Evolutionary conservation across 2,113 vertebrate species (phyloP), one percentile per base, ranked within the genome.

Genomic region (Ictidomys tridecemlineatus): DNA sequence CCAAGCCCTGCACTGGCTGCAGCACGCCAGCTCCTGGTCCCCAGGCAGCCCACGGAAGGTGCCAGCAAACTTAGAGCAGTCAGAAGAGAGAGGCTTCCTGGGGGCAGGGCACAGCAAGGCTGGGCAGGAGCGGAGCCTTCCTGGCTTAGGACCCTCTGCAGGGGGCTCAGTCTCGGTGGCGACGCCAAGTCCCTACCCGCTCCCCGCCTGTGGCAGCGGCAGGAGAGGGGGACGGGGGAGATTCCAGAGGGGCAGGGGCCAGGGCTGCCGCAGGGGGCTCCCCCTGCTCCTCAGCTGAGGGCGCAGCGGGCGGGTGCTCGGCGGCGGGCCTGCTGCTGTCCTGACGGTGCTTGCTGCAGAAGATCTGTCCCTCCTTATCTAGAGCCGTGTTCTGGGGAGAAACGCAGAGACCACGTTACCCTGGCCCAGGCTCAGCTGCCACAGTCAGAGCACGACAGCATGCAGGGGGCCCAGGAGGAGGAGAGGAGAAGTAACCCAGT

Each of bases 371-470:
- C 98, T 99, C 99, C 98, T 99, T 99, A 99, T 99, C 99, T 98
- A 99, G 99, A 98, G 99, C 99, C 97, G 99, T 99, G 98, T 99
- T 99, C 99, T 99, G 98, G 37, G 98, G 96, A 97, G 70, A 97
- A 89, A 98, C 2, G 82, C 10, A 86, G 98, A 94, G 94, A 97
- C 4, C 5, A 13, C 14, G 4, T 98, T 72, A 97, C 77, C 86
- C 16, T 0, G 1, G 84, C 67, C 73, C n/a, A 63, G 10, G 28
- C 61, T 42, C 7, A 9, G 70, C 34, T 0, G 11, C 26, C 74
- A 30, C 85, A 70, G 85, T 67, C 97, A 79, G 61, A 94, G 93
- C 84, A 18, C 45, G 24, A 58, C 24, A 63, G 97, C 99, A 99
- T 99, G 99, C 99, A 98, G 61, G 53, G 91, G 76, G 74, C 92